phyloP scores from a whole-genome alignment of 2,113 vertebrate species.

The Notarius quadriscutis region DNA sequence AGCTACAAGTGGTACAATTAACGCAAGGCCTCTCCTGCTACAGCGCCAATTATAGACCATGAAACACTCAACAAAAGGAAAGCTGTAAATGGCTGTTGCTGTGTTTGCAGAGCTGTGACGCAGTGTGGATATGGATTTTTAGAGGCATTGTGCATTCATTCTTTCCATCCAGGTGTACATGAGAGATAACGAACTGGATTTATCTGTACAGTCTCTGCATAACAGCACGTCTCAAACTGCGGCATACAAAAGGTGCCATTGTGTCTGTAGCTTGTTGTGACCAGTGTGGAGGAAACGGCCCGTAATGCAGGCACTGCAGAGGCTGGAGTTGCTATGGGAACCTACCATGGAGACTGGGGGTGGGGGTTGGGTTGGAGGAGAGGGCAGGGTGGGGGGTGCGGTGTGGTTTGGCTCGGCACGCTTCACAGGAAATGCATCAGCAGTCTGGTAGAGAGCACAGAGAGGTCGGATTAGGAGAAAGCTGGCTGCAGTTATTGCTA shows the following conservation, averaged over 20 bases:
- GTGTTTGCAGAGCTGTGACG: constrained; percentile 29
- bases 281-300: constrained; percentile 43
- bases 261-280: constrained; percentile 41
- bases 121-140: constrained; percentile 37
- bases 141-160: constrained; percentile 33
- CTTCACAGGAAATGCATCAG: constrained; percentile 54
- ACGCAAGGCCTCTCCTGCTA: constrained; percentile 8
- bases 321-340: constrained; percentile 65
- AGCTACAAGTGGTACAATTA: constrained; percentile 24
- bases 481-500: constrained; percentile 4
- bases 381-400: constrained; percentile 36
- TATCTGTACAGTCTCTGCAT: constrained; percentile 51
- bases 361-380: constrained; percentile 51
- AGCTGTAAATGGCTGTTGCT: constrained; percentile 35
- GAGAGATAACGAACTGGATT: constrained; percentile 54
- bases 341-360: constrained; percentile 59
- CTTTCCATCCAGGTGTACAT: constrained; percentile 50
- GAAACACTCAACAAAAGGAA: constrained; percentile 29
- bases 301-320: constrained; percentile 55
- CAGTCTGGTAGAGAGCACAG: constrained; percentile 45
- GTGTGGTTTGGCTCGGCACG: constrained; percentile 40
- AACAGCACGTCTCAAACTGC: constrained; percentile 35
- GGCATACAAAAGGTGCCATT: constrained; percentile 47
- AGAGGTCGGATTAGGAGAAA: constrained; percentile 33
- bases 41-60: constrained; percentile 38